Percentiles rank a stretch among this genome's conserved stretches.
phyloP scores from a whole-genome alignment of 1,140 invertebrate genomes.

The Zaprionus lachaisei region DNA sequence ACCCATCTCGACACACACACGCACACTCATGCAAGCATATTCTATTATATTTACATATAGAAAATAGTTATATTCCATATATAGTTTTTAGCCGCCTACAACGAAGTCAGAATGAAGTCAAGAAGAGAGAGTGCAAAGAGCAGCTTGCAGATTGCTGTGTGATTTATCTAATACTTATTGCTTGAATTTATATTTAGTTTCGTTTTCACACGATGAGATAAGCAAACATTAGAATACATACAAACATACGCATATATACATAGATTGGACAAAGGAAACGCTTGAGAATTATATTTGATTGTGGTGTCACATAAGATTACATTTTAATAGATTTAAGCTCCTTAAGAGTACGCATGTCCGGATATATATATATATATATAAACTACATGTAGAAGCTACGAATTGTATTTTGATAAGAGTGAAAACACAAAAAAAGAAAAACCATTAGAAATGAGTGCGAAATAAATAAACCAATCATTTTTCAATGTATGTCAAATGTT shows the following conservation, averaged over 20 bases:
- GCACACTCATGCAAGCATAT: constrained; percentile 39
- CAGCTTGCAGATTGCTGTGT: constrained; percentile 66
- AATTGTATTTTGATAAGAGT: constrained; percentile 75
- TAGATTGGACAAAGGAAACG: constrained; percentile 67
- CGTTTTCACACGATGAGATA: constrained; percentile 28
- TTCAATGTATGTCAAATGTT: constrained; percentile 17
- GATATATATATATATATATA: constrained; percentile 14
- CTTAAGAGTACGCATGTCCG: constrained; percentile 16
- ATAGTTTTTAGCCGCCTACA: constrained; percentile 71
- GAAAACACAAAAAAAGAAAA: constrained; percentile 33
- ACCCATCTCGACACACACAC: constrained; percentile 19
- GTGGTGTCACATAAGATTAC: constrained; percentile 62
- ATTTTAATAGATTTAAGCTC: constrained; percentile 57
- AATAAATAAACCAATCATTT: constrained; percentile 73
- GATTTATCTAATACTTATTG: constrained; percentile 70
- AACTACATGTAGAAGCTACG: constrained; percentile 22
- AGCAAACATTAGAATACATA: constrained; percentile 22
- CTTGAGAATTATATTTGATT: constrained; percentile 64
- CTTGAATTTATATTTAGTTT: constrained; percentile 74
- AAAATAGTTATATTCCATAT: constrained; percentile 42
- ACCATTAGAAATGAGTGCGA: constrained; percentile 34
- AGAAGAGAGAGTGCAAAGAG: constrained; percentile 40
- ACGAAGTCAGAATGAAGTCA: constrained; percentile 53
- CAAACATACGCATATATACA: constrained; percentile 62
- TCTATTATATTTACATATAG: constrained; percentile 49